These are phyloP conservation scores for Sterrhoptilus dennistouni DNA, from an alignment of 2,113 vertebrate species.

Conservation along the genomic window DNA sequence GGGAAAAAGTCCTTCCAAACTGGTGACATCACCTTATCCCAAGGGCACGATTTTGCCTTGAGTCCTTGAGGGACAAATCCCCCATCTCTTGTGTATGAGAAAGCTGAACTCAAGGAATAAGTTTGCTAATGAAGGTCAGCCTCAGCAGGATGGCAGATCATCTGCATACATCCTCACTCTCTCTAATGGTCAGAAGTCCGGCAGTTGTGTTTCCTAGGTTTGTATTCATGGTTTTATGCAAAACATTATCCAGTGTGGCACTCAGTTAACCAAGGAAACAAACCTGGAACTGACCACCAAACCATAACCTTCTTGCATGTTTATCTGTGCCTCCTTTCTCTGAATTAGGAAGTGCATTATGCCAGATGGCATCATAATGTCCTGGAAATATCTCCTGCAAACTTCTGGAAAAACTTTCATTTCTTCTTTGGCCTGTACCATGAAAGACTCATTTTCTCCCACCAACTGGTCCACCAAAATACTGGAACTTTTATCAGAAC, in stretches of 20 bases:
- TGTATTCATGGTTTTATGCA: not conserved
- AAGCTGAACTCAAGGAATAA: not conserved
- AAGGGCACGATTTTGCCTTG: not conserved
- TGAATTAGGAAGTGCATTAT: not conserved
- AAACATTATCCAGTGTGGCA: not conserved
- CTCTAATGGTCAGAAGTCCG: not conserved
- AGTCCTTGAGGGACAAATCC: not conserved
- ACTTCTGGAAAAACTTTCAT: not conserved
- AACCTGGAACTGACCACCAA: not conserved
- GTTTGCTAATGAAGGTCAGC: not conserved
- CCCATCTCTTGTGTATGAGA: not conserved
- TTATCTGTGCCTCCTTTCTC: not conserved
- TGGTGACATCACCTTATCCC: rapidly evolving
- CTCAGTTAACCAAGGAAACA: not conserved
- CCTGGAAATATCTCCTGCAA: not conserved
- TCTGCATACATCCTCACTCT: not conserved
- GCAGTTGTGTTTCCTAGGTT: not conserved
- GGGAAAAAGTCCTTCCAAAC: not conserved
- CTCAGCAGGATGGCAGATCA: not conserved
- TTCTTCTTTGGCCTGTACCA: not conserved
- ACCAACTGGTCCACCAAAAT: not conserved
- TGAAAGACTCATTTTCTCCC: not conserved
- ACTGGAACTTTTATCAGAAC: not conserved
- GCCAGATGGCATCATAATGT: not conserved
- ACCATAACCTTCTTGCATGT: not conserved